phyloP scores from a whole-genome alignment of 1,140 invertebrate genomes.

The Rhopalosiphum maidis region DNA sequence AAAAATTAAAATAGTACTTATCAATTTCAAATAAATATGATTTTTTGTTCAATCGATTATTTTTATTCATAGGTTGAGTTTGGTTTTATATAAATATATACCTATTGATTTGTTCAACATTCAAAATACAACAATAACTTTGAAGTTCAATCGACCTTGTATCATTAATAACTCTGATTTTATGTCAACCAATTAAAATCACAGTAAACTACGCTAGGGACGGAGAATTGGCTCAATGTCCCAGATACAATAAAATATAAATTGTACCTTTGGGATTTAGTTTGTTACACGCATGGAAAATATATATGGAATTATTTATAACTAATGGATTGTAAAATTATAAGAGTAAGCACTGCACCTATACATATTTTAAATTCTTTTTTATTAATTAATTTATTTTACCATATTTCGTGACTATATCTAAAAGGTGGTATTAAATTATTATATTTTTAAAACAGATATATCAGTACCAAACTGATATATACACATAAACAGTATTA shows the following conservation, averaged over 20 bases:
- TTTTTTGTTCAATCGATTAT: background rate
- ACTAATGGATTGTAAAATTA: background rate
- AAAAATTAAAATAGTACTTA: background rate
- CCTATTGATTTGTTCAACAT: background rate
- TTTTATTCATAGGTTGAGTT: background rate
- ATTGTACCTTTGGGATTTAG: constrained; percentile 3
- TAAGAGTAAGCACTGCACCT: too few relatives aligned
- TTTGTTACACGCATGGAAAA: background rate
- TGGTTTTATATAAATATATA: background rate
- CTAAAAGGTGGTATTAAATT: background rate
- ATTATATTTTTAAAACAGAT: background rate
- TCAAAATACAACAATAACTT: background rate
- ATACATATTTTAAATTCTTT: too few relatives aligned
- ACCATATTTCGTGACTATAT: background rate
- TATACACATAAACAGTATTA: background rate
- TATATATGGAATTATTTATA: background rate
- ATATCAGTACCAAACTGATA: background rate
- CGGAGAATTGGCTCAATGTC: background rate
- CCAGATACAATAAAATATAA: background rate
- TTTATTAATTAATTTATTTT: too few relatives aligned
- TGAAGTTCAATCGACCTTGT: background rate
- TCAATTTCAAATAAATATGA: background rate
- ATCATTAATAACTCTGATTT: background rate
- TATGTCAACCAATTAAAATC: constrained; percentile 19
- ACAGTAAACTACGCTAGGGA: background rate